Evolutionary conservation across 2,888 invertebrate genomes (phyloP), one percentile per base, ranked within the genome.

Genomic region (Pantelozetes paolii): DNA sequence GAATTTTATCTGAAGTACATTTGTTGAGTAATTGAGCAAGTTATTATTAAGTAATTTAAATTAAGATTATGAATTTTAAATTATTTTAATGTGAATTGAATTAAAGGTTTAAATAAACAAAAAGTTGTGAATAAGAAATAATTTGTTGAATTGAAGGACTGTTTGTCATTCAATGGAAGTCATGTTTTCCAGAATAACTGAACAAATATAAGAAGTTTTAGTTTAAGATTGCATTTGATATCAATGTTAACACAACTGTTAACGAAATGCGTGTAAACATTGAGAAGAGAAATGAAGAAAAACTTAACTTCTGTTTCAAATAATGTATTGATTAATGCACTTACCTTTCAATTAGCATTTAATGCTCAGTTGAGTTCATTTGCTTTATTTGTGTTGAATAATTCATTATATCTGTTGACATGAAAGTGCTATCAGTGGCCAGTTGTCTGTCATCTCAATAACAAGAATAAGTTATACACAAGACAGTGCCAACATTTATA

Each of bases 261-360:
- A 45, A 45, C 15, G 45, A 45, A 45, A 45, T 45, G 15, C 45
- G 15, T 11, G 45, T 18, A 45, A 45, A 45, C 45, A 45, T n/a
- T n/a, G 45, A 45, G 45, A 45, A 45, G 36, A 45, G 45, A 2
- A 45, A 13, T 45, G 45, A 45, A 13, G 15, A 45, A 45, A 15
- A 45, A 18, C 15, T 15, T 2, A 45, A 45, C 45, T 45, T 45
- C 15, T 15, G 2, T 45, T 45, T n/a, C n/a, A n/a, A n/a, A n/a
- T n/a, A n/a, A n/a, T n/a, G 30, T 57, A 57, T 57, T 57, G 23
- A 57, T 57, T 57, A 57, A 57, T 57, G 57, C 30, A 57, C 57
- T 57, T 57, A 57, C 57, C 57, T 57, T 57, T 57, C 57, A 57
- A 57, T 57, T 57, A 57, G 57, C 57, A 28, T 28, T 30, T 28